phyloP scores from a whole-genome alignment of 2,888 invertebrate genomes.

The Microctonus hyperodae region DNA sequence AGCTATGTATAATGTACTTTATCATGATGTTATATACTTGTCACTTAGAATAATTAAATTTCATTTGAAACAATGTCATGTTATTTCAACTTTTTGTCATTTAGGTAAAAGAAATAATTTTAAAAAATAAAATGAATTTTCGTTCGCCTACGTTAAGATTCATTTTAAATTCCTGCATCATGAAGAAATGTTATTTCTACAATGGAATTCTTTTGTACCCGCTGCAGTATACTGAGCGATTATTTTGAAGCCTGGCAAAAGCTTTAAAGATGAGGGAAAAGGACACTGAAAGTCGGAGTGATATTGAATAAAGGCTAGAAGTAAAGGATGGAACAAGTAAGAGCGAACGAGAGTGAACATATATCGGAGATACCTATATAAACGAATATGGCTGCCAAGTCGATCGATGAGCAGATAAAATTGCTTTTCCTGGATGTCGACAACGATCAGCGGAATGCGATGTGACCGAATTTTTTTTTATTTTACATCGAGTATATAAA shows the following conservation, averaged over 20 bases:
- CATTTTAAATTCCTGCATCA: neutral
- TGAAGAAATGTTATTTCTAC: neutral
- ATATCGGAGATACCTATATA: no score
- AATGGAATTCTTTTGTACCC: neutral
- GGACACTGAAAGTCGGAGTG: neutral
- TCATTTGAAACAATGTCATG: neutral
- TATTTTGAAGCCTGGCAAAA: neutral
- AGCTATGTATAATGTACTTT: neutral
- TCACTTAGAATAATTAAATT: constrained; percentile 13
- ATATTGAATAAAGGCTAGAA: constrained; percentile 7
- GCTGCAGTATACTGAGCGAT: neutral
- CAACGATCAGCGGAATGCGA: neutral
- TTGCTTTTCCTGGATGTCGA: constrained; percentile 14
- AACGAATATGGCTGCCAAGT: neutral
- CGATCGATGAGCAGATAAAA: constrained; percentile 26
- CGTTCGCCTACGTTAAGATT: neutral
- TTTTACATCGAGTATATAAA: neutral
- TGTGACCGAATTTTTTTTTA: neutral
- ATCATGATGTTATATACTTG: constrained; percentile 2
- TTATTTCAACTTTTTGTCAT: neutral
- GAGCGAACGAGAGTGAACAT: neutral
- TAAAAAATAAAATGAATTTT: no score
- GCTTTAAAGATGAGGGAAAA: neutral
- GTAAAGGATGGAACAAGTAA: neutral
- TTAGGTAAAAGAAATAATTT: no score